phyloP scores from a whole-genome alignment of 2,888 invertebrate genomes.

The Drosophila birchii region DNA sequence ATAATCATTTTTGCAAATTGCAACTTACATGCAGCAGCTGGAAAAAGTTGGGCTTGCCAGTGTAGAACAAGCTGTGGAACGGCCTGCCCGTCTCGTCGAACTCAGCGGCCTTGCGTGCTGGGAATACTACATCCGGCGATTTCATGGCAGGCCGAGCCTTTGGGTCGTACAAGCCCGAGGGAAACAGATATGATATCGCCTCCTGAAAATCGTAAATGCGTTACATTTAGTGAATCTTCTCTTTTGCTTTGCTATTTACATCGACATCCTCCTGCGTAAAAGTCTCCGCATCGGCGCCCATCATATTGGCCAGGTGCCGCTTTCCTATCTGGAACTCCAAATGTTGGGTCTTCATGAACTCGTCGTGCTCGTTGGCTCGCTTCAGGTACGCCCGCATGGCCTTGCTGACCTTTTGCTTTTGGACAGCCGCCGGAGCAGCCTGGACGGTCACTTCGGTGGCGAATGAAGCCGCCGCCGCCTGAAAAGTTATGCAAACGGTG shows the following conservation, averaged over 20 bases:
- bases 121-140: slow-evolving; percentile 94
- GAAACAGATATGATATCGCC: slow-evolving; percentile 97
- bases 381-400: slow-evolving; percentile 96
- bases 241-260: slow-evolving; percentile 85
- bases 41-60: slow-evolving; percentile 93
- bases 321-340: slow-evolving; percentile 95
- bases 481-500: slow-evolving; percentile 69
- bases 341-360: slow-evolving; percentile 92
- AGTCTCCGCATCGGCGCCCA: slow-evolving; percentile 96
- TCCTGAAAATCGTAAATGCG: slow-evolving; percentile 85
- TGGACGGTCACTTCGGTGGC: slow-evolving; percentile 79
- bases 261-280: slow-evolving; percentile 95
- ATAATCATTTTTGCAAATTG: neutral
- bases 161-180: slow-evolving; percentile 95
- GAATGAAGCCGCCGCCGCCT: slow-evolving; percentile 57
- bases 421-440: slow-evolving; percentile 79
- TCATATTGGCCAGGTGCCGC: slow-evolving; percentile 98
- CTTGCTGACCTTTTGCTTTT: slow-evolving; percentile 90
- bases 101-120: slow-evolving; percentile 93
- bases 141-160: slow-evolving; percentile 95
- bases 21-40: slow-evolving; percentile 91
- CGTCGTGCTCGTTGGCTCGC: slow-evolving; percentile 91
- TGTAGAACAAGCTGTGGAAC: slow-evolving; percentile 96
- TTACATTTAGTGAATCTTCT: neutral
- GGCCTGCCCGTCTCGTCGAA: slow-evolving; percentile 97